Conservation (phyloP, 2,888 invertebrate species). For the Eulithis prunata region DNA sequence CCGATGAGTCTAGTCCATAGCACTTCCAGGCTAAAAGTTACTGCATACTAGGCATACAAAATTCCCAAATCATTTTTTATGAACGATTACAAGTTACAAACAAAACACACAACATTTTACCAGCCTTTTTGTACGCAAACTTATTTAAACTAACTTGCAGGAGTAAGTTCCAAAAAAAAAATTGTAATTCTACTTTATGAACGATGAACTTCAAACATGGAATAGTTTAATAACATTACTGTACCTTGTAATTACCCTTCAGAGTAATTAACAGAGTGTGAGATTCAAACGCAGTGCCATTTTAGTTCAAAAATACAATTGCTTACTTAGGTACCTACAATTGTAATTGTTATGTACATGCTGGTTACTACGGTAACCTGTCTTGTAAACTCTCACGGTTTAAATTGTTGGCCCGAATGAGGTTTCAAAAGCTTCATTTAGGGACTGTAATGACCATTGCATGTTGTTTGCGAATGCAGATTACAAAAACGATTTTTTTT, state of each 20-base stretch:
- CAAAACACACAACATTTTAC: no score
- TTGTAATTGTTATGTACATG: constrained; percentile 44
- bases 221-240: background rate
- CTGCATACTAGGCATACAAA: no score
- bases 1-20: no score
- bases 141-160: no score
- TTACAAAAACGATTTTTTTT: constrained; percentile 10
- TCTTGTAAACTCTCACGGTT: constrained; percentile 54
- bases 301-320: constrained; percentile 36
- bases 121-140: no score
- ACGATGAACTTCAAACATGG: no score
- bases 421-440: constrained; percentile 49
- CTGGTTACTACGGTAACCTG: constrained; percentile 20
- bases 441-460: constrained; percentile 45
- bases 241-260: constrained; percentile 2
- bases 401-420: constrained; percentile 62
- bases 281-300: constrained; percentile 17
- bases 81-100: no score
- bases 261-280: constrained; percentile 9
- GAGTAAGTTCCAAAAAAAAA: no score
- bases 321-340: constrained; percentile 25
- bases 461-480: constrained; percentile 41
- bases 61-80: no score
- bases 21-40: no score
- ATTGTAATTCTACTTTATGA: no score